A percentile compares a stretch with the other conserved stretches of the same genome.
These are phyloP conservation scores for crab-eating macaque (Macaca fascicularis) DNA, from an alignment of 2,113 vertebrate genomes.

Conservation along the genomic window DNA sequence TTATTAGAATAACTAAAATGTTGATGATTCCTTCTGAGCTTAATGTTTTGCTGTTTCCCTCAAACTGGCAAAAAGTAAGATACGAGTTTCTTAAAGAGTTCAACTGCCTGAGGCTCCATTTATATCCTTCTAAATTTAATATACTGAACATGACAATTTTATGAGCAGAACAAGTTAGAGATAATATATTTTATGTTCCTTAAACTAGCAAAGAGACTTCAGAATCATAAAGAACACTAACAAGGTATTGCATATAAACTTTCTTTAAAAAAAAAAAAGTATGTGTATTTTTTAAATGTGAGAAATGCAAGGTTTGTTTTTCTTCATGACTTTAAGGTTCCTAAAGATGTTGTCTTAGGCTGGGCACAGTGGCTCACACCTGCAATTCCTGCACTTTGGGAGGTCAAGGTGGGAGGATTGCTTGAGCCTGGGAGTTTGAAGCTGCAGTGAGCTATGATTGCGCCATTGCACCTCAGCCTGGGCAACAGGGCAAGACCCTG, in stretches of 20 bases:
- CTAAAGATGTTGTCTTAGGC: neutral
- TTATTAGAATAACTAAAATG: constrained; percentile 27
- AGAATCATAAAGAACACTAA: constrained; percentile 66
- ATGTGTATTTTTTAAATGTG: neutral
- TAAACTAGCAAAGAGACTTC: constrained; percentile 69
- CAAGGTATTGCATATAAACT: constrained; percentile 59
- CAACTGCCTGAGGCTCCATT: constrained; percentile 61
- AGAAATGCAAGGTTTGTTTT: neutral
- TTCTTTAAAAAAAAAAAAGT: constrained; percentile 50
- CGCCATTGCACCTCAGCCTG: too few species aligned
- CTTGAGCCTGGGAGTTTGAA: too few species aligned
- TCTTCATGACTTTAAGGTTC: neutral
- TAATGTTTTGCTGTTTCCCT: neutral
- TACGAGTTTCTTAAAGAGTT: constrained; percentile 41
- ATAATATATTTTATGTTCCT: constrained; percentile 76
- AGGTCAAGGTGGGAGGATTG: too few species aligned
- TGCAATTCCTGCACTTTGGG: too few species aligned
- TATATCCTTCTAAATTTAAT: constrained; percentile 76
- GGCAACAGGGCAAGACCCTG: too few species aligned
- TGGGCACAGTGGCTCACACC: too few species aligned
- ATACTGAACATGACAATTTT: constrained; percentile 73
- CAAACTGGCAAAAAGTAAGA: constrained; percentile 50
- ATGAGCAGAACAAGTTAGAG: constrained; percentile 71
- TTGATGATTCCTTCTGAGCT: neutral
- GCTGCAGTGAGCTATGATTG: too few species aligned